Evolutionary conservation across 2,888 invertebrate species (phyloP).

Genomic region (Aromia moschata): DNA sequence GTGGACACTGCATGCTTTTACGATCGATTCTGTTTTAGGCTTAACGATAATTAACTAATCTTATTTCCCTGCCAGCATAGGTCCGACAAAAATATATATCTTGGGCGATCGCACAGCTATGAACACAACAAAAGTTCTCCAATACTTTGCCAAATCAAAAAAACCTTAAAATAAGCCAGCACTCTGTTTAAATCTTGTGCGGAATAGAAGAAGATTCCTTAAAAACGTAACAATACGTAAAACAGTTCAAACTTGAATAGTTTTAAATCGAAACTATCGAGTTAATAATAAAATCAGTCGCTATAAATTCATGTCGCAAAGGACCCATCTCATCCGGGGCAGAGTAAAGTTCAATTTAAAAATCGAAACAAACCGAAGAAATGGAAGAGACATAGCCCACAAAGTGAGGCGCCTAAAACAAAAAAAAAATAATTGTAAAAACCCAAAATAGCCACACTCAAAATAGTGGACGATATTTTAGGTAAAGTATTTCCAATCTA

Average conservation of each 20-base stretch:
- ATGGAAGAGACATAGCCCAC: conserved; percentile 13
- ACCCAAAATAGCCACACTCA: conserved; percentile 17
- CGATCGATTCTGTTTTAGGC: conserved; percentile 9
- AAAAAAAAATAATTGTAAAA: conserved; percentile 15
- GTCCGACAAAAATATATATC: conserved; percentile 5
- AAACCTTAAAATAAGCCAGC: conserved; percentile 10
- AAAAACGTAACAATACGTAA: too few relatives aligned
- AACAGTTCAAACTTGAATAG: too few relatives aligned
- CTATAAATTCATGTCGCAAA: too few relatives aligned
- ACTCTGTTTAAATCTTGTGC: conserved; percentile 8
- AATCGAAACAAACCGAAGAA: conserved; percentile 17
- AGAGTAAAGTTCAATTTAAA: conserved; percentile 13
- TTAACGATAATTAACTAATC: conserved; percentile 11
- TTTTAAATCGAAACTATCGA: too few relatives aligned
- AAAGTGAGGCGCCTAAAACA: conserved; percentile 1
- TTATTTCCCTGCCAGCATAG: conserved; percentile 15
- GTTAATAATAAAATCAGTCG: too few relatives aligned
- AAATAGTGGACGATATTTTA: conserved; percentile 17
- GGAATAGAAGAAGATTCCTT: conserved; percentile 21
- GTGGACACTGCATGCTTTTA: conserved; percentile 17
- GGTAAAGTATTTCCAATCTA: conserved; percentile 23
- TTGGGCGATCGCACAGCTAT: background rate
- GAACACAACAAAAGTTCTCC: conserved; percentile 7
- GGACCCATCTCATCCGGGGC: too few relatives aligned
- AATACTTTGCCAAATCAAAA: too few relatives aligned